A percentile compares a stretch with the other conserved stretches of the same genome.
These are phyloP conservation scores for Microtus richardsoni DNA, from an alignment of 2,113 vertebrate genomes.

Conservation along the genomic window DNA sequence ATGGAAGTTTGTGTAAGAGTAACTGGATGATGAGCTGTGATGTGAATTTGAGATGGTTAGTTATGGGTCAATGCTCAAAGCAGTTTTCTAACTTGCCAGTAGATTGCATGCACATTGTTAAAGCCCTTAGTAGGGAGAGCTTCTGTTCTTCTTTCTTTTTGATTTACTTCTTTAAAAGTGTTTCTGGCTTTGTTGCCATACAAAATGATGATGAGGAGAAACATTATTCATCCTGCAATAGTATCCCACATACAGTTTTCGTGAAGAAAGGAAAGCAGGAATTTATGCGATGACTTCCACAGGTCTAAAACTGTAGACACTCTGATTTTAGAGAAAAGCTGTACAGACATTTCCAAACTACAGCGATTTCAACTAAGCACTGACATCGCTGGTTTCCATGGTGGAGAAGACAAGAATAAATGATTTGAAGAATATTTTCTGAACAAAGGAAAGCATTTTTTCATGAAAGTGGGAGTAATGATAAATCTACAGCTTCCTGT, in stretches of 20 bases:
- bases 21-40: background rate
- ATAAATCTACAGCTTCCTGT: constrained; percentile 64
- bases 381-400: constrained; percentile 7
- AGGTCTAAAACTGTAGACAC: background rate
- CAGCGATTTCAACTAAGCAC: constrained; percentile 59
- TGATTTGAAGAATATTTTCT: constrained; percentile 10
- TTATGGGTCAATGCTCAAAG: constrained; percentile 10
- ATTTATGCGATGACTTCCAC: constrained; percentile 23
- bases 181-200: background rate
- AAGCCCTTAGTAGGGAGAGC: background rate
- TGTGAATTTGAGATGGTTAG: background rate
- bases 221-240: constrained; percentile 26
- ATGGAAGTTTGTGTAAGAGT: background rate
- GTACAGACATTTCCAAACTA: constrained; percentile 34
- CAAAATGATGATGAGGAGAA: background rate
- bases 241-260: background rate
- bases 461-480: background rate
- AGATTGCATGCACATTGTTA: background rate
- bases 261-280: background rate
- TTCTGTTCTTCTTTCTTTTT: background rate
- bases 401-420: constrained; percentile 65
- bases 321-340: constrained; percentile 43
- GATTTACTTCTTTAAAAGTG: background rate
- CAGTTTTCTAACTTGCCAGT: background rate
- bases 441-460: constrained; percentile 10